Percentiles rank a stretch among this genome's conserved stretches.
phyloP scores from a whole-genome alignment of 2,888 invertebrate species.

The Tiliacea aurago region DNA sequence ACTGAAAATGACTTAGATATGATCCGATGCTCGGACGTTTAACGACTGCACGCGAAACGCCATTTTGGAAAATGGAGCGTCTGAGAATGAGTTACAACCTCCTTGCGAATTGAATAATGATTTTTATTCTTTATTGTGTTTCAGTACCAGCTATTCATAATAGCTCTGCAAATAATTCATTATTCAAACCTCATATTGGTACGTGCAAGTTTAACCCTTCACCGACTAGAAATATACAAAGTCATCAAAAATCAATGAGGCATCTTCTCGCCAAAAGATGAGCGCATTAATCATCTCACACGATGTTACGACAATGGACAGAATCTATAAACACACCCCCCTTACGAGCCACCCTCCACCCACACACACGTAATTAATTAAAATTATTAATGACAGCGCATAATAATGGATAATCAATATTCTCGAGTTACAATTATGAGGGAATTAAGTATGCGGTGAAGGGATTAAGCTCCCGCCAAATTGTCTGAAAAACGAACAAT shows the following conservation, averaged over 20 bases:
- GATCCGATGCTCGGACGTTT: slow-evolving; percentile 78
- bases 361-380: slow-evolving; percentile 84
- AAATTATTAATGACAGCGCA: slow-evolving; percentile 87
- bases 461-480: slow-evolving; percentile 50
- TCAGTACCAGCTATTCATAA: slow-evolving; percentile 13
- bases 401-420: slow-evolving; percentile 88
- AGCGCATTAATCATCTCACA: slow-evolving; percentile 86
- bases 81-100: slow-evolving; percentile 53
- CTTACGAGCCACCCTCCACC: slow-evolving; percentile 42
- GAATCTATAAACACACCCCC: slow-evolving; percentile 68
- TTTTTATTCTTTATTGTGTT: slow-evolving; percentile 32
- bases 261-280: slow-evolving; percentile 75
- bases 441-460: slow-evolving; percentile 56
- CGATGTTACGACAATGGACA: slow-evolving; percentile 76
- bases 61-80: slow-evolving; percentile 67
- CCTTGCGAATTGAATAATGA: slow-evolving; percentile 35
- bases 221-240: slow-evolving; percentile 61
- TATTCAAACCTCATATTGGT: slow-evolving; percentile 23
- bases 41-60: slow-evolving; percentile 71
- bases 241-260: slow-evolving; percentile 84
- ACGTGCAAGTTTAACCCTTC: slow-evolving; percentile 59
- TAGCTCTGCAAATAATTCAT: slow-evolving; percentile 7
- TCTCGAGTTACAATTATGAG: slow-evolving; percentile 69
- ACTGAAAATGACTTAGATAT: slow-evolving; percentile 85
- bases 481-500: slow-evolving; percentile 33